Evolutionary conservation across 1,140 invertebrate species (phyloP).

Genomic region (Cherax quadricarinatus): DNA sequence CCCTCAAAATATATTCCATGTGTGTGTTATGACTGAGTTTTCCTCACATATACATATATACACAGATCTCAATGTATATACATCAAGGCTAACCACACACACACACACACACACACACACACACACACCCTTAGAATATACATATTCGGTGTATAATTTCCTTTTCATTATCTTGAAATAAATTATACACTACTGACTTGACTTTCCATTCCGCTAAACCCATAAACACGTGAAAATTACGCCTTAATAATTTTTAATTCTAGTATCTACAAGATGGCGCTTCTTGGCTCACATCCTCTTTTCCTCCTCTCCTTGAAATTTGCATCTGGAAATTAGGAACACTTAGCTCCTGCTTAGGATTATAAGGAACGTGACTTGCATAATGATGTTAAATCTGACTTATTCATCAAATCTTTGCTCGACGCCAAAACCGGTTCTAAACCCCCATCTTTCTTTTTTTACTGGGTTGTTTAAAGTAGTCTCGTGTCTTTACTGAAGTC

Average conservation of each 20-base stretch:
- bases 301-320: slow-evolving; percentile 42
- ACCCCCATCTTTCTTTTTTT: neutral
- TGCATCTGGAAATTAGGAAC: slow-evolving; percentile 44
- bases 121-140: no score
- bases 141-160: slow-evolving; percentile 15
- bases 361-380: slow-evolving; percentile 59
- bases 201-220: slow-evolving; percentile 47
- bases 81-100: no score
- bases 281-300: neutral
- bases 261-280: neutral
- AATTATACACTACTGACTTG: slow-evolving; percentile 30
- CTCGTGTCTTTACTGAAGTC: neutral
- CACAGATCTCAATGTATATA: no score
- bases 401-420: slow-evolving; percentile 19
- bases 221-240: slow-evolving; percentile 37
- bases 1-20: no score
- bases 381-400: slow-evolving; percentile 42
- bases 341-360: slow-evolving; percentile 39
- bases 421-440: neutral
- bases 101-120: no score
- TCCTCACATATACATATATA: no score
- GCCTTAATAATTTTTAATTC: slow-evolving; percentile 39
- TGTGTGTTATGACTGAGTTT: no score
- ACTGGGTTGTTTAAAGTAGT: neutral
- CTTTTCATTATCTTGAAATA: slow-evolving; percentile 55